These are phyloP conservation scores for Molorchus minor DNA, from an alignment of 2,888 invertebrate genomes.

Conservation along the genomic window DNA sequence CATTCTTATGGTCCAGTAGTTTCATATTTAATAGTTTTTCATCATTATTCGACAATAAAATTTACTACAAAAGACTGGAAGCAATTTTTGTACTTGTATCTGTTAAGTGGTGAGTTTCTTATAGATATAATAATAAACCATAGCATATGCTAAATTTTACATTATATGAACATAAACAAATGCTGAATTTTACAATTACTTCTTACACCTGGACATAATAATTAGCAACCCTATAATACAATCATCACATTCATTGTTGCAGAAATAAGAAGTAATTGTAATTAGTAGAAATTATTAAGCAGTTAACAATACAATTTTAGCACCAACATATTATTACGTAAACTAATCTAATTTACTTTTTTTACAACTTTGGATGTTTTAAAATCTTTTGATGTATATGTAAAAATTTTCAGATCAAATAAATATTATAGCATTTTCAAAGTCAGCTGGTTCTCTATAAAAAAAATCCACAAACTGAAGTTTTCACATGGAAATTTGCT, in stretches of 20 bases:
- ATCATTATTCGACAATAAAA: too few relatives aligned
- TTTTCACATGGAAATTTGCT: too few relatives aligned
- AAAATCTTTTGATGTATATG: not conserved
- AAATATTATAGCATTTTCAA: not conserved
- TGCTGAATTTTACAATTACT: constrained; percentile 17
- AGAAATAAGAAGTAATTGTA: constrained; percentile 24
- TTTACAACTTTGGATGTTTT: not conserved
- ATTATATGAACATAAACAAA: not conserved
- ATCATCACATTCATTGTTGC: constrained; percentile 38
- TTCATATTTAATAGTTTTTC: too few relatives aligned
- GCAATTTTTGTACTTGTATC: constrained; percentile 18
- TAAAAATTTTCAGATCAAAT: constrained; percentile 3
- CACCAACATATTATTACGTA: constrained; percentile 37
- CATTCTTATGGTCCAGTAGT: too few relatives aligned
- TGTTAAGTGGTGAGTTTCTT: constrained; percentile 20
- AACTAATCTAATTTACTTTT: constrained; percentile 19
- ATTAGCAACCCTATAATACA: constrained; percentile 41
- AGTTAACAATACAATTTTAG: constrained; percentile 33
- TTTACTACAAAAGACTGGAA: too few relatives aligned
- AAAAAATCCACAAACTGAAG: too few relatives aligned
- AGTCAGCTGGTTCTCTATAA: too few relatives aligned
- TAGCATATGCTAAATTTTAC: not conserved
- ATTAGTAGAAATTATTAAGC: not conserved
- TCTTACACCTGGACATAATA: constrained; percentile 25
- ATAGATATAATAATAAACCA: too few relatives aligned